Conservation (phyloP, 1,140 invertebrate species). For the Dryas iulia region DNA sequence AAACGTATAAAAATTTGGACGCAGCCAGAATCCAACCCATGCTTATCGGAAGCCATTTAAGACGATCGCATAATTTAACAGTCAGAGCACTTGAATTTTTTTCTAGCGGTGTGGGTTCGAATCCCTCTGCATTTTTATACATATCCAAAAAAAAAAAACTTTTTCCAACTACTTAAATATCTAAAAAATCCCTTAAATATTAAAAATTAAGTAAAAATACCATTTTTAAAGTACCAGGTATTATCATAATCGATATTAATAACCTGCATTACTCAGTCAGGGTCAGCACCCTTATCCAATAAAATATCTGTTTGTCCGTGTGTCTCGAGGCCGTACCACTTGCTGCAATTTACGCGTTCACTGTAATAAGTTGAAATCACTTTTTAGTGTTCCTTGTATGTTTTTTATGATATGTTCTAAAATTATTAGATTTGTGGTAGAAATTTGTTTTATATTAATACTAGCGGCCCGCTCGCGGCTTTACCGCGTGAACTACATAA, state of each 20-base stretch:
- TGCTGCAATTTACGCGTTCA: slow-evolving; percentile 56
- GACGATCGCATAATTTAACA: too few species aligned
- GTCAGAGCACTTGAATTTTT: too few species aligned
- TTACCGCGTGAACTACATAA: too few species aligned
- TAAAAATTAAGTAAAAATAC: neutral
- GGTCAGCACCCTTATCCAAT: slow-evolving; percentile 60
- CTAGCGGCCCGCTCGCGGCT: too few species aligned
- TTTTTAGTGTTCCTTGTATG: slow-evolving; percentile 34
- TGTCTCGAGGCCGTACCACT: slow-evolving; percentile 59
- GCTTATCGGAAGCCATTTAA: too few species aligned
- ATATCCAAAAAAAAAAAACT: too few species aligned
- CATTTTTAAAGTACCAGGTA: neutral
- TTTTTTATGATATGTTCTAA: neutral
- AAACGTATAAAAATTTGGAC: too few species aligned
- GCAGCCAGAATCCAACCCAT: too few species aligned
- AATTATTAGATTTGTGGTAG: neutral
- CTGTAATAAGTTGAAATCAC: slow-evolving; percentile 53
- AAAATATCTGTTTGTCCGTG: slow-evolving; percentile 44
- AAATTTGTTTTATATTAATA: too few species aligned
- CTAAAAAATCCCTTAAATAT: neutral
- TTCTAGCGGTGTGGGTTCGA: too few species aligned
- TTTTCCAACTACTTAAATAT: too few species aligned
- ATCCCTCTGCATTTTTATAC: too few species aligned
- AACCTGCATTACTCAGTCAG: slow-evolving; percentile 28
- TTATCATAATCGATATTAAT: neutral